Base-by-base conservation (phyloP, 2,797 vertebrate genomes). In the Notoglanidium macrostoma region DNA sequence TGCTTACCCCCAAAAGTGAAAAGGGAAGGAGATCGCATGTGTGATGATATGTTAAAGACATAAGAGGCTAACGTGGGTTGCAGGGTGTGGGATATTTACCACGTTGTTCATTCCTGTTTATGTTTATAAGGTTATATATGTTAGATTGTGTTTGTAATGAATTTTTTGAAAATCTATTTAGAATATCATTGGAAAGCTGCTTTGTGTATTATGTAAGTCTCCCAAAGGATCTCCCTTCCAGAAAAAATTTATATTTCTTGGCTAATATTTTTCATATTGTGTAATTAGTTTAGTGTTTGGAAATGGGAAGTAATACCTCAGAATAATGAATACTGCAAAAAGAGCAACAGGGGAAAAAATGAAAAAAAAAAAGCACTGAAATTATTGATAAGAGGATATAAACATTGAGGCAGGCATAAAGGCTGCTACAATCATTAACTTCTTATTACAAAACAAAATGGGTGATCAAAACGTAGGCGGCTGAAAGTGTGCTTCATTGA, bases 401-500 rank as follows among this genome's bases (percentile, higher is more conserved):
- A 87, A 88, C 70, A 87, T 86, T 84, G 87, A 79, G 89, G 90
- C 92, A 88, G 92, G 92, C 87, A 89, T 77, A 90, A 89, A 86
- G 84, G 88, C 77, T 55, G 92, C 83, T 90, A 88, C 93, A 91
- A 90, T 89, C 90, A 89, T 89, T 93, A 91, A 85, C 89, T 92
- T 93, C 89, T 89, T 89, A 85, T 91, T 90, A 89, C 81, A 90
- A 86, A 89, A 84, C 29, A 54, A 88, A 93, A 92, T 81, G 91
- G 90, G 87, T 92, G 91, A 94, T 91, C 86, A 76, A 46, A 87
- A 91, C 65, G 90, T 89, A 91, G 93, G 93, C 90, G 92, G 91
- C 86, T 88, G 90, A 92, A 92, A 61, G 88, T 90, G 92, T 74
- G 90, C 90, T 94, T 94, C 89, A 93, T 94, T 94, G 95, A 95